Base-by-base conservation (phyloP, 2,888 invertebrate genomes). In the Drosophila neonasuta region DNA sequence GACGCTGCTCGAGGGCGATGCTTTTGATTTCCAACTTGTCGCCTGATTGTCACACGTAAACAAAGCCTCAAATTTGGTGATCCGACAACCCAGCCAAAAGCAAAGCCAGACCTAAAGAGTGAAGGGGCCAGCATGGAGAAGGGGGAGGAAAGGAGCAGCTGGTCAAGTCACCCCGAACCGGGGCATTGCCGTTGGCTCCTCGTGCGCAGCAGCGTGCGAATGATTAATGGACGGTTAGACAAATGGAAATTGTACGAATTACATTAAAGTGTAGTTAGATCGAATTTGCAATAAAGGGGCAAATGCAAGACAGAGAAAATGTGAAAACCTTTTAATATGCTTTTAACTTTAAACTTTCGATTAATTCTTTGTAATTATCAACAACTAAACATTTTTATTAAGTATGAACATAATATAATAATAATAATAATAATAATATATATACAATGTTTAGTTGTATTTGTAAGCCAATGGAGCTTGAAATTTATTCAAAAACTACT, bases 221-320 rank as follows among this genome's bases (percentile, higher is more conserved):
- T 90, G 89, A 90, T 90, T 90, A 90, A 90, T 90, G 90, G 86
- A 82, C 80, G 86, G 76, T 86, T 81, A 89, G 90, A 90, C 90
- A 90, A 90, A 90, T 90, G 88, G 89, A 90, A 90, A 90, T 90
- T 88, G 88, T 88, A 88, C 87, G 88, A 88, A 89, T 89, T 89
- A 88, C 88, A 89, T 89, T 88, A 88, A 88, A 89, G 88, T 88
- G 85, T 88, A 82, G 81, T 86, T 86, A 76, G 86, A 76, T 80
- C 58, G 71, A 68, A 70, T 66, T 71, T 71, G 68, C 62, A 56
- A 66, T 36, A 72, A 58, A 56, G 39, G 63, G 56, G 34, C 42
- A 32, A n/a, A 24, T 5, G 6, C 24, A 24, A 24, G 24, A 24
- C 24, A 24, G 24, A 20, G 20, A 20, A 17, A 20, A 20, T 20